Conservation (phyloP, 2,797 vertebrate species). For the Ctenochaetus hawaiiensis region DNA sequence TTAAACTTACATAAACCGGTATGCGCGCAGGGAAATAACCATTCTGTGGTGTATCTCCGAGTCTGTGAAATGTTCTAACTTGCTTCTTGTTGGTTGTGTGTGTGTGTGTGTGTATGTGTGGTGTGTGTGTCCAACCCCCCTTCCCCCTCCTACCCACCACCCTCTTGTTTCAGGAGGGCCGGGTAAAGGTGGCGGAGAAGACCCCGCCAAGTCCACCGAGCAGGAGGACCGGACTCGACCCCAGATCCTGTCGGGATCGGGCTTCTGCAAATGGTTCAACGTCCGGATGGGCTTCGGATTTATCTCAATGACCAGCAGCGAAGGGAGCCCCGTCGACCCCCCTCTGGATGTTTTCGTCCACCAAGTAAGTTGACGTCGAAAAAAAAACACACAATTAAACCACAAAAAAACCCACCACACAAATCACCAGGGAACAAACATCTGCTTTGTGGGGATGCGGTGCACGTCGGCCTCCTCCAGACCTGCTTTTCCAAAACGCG, state of each 20-base stretch:
- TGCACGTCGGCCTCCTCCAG: not conserved
- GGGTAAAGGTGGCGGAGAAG: conserved; percentile 93
- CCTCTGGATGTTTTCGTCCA: conserved; percentile 98
- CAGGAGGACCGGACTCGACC: conserved; percentile 89
- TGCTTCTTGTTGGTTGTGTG: conserved; percentile 23
- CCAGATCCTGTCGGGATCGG: conserved; percentile 92
- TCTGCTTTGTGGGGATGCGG: conserved; percentile 23
- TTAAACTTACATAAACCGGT: conserved; percentile 43
- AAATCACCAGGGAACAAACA: not conserved
- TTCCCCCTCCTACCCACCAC: not conserved
- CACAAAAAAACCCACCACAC: not conserved
- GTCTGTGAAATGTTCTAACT: conserved; percentile 20
- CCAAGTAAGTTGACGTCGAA: conserved; percentile 92
- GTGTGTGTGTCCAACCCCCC: no score
- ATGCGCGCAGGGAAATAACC: conserved; percentile 5
- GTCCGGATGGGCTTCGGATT: conserved; percentile 99
- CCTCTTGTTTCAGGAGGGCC: conserved; percentile 90
- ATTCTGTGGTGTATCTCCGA: not conserved
- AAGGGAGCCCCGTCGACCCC: conserved; percentile 92
- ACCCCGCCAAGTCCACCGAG: conserved; percentile 91
- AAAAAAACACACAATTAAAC: no score
- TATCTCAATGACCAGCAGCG: conserved; percentile 97
- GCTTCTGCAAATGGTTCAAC: conserved; percentile 99
- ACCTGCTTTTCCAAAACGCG: not conserved
- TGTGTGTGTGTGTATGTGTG: no score